Evolutionary conservation across 2,797 vertebrate species (phyloP).

Genomic region (Calcarius lapponicus): DNA sequence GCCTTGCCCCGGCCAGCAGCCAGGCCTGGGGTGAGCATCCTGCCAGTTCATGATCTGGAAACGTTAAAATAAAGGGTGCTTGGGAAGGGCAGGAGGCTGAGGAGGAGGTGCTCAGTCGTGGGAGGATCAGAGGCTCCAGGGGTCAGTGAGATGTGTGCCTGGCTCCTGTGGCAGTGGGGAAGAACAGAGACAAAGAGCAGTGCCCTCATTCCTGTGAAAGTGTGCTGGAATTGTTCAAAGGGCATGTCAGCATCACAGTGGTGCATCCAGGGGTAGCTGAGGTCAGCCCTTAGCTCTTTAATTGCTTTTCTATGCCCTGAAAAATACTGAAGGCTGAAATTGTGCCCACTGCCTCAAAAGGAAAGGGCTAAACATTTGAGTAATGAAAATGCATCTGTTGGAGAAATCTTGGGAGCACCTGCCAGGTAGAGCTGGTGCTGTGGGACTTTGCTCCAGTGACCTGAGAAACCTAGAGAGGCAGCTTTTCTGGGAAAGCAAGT

Average conservation of each 20-base stretch:
- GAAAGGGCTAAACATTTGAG: neutral
- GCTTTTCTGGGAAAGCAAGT: neutral
- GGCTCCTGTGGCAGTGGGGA: neutral
- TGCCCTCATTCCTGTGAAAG: neutral
- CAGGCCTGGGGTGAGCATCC: neutral
- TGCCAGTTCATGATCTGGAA: neutral
- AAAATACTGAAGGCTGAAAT: neutral
- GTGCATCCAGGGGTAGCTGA: neutral
- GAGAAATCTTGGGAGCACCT: neutral
- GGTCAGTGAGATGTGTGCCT: neutral
- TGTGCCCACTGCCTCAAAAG: neutral
- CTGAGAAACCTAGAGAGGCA: neutral
- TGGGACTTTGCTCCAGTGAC: conserved; percentile 32
- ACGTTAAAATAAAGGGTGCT: neutral
- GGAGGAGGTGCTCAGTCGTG: neutral
- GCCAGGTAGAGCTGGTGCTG: neutral
- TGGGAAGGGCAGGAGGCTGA: neutral
- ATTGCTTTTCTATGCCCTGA: neutral
- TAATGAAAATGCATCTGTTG: neutral
- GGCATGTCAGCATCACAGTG: neutral
- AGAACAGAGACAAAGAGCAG: neutral
- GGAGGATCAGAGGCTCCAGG: neutral
- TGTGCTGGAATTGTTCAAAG: neutral
- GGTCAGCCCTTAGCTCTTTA: neutral
- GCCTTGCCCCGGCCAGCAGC: neutral